Percentiles rank a stretch among this genome's conserved stretches.
These are phyloP conservation scores for Carcina quercana DNA, from an alignment of 2,888 invertebrate genomes.

Conservation along the genomic window DNA sequence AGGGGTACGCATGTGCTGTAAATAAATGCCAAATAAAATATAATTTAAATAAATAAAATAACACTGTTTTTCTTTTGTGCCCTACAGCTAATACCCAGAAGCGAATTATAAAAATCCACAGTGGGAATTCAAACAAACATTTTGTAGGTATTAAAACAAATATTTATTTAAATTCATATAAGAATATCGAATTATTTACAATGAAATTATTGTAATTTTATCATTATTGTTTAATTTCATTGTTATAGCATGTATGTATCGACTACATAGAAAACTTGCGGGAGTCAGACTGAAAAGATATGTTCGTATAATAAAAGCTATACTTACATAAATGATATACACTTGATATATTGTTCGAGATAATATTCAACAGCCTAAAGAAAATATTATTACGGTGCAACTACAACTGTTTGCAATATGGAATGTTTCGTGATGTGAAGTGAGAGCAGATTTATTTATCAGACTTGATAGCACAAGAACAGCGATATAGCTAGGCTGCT, in stretches of 20 bases:
- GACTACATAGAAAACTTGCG: slow-evolving; percentile 74
- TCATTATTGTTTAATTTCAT: slow-evolving; percentile 63
- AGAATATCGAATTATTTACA: slow-evolving; percentile 71
- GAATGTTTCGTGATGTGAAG: slow-evolving; percentile 64
- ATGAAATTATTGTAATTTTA: slow-evolving; percentile 66
- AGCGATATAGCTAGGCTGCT: too few relatives aligned
- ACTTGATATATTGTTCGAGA: slow-evolving; percentile 61
- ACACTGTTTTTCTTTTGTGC: slow-evolving; percentile 19
- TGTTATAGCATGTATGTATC: slow-evolving; percentile 67
- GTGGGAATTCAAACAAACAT: slow-evolving; percentile 25
- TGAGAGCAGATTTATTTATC: not conserved
- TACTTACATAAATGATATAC: slow-evolving; percentile 61
- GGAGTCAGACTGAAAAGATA: slow-evolving; percentile 66
- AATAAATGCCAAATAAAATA: slow-evolving; percentile 1
- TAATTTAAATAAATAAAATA: not conserved
- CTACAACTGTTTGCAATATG: slow-evolving; percentile 52
- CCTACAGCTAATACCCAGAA: slow-evolving; percentile 28
- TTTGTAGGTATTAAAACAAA: slow-evolving; percentile 65
- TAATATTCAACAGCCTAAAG: too few relatives aligned
- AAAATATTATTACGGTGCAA: too few relatives aligned
- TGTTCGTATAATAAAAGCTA: slow-evolving; percentile 64
- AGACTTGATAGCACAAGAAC: too few relatives aligned
- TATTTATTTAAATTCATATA: slow-evolving; percentile 69
- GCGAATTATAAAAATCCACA: slow-evolving; percentile 28
- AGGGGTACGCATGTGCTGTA: slow-evolving; percentile 14